Evolutionary conservation across 2,888 invertebrate species (phyloP).

Genomic region (Rotaria socialis): DNA sequence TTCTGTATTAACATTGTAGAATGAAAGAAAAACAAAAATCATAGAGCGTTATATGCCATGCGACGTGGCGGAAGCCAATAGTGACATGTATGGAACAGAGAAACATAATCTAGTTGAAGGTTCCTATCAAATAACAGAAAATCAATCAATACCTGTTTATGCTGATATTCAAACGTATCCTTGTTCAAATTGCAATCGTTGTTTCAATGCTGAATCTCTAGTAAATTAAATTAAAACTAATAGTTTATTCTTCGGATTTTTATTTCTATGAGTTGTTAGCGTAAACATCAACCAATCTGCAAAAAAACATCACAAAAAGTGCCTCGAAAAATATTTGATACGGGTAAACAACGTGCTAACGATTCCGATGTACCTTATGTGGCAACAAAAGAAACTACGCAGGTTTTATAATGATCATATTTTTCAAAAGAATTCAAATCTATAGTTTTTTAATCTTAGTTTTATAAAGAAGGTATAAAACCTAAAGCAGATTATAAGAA

Average conservation of each 20-base stretch:
- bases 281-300: conserved; percentile 79
- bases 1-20: background rate
- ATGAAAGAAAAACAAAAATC: background rate
- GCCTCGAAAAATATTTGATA: conserved; percentile 79
- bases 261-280: conserved; percentile 51
- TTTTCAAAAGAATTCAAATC: background rate
- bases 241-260: background rate
- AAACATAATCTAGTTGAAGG: background rate
- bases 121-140: background rate
- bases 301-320: conserved; percentile 70
- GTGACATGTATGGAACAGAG: background rate
- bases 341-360: conserved; percentile 75
- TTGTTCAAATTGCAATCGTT: conserved; percentile 76
- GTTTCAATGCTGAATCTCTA: conserved; percentile 74
- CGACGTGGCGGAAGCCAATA: background rate
- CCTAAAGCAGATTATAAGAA: background rate
- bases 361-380: conserved; percentile 56
- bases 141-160: background rate
- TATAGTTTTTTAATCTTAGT: background rate
- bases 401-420: background rate
- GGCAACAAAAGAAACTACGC: conserved; percentile 42
- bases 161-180: conserved; percentile 64
- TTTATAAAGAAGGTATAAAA: background rate
- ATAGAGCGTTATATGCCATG: background rate
- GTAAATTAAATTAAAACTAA: conserved; percentile 48